Conservation (phyloP, 2,797 vertebrate species). For the Phalanger gymnotis region DNA sequence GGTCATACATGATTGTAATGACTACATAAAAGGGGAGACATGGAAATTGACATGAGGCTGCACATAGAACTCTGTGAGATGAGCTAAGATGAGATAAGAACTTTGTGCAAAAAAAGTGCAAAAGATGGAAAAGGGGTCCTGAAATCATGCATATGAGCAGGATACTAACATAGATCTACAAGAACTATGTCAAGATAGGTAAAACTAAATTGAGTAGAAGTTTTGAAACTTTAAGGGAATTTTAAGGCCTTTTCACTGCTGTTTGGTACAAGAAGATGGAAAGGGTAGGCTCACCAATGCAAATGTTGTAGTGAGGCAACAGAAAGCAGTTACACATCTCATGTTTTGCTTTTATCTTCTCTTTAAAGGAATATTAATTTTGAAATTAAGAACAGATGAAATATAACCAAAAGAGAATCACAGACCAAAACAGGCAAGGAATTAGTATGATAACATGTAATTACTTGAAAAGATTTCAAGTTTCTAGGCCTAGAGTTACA, state of each 20-base stretch:
- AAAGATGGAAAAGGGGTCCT: no score
- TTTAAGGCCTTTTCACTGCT: no score
- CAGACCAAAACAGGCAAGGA: not conserved
- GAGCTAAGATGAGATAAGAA: not conserved
- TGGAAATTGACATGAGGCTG: not conserved
- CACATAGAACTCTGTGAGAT: not conserved
- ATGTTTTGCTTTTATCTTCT: no score
- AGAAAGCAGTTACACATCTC: no score
- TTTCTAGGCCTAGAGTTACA: not conserved
- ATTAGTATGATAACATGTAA: not conserved
- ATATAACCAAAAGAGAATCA: not conserved
- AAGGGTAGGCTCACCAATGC: no score
- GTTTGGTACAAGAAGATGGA: no score
- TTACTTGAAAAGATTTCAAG: not conserved
- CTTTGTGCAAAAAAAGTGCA: not conserved
- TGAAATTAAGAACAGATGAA: not conserved
- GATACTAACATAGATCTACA: no score
- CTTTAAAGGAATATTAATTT: no score
- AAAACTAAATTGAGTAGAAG: no score
- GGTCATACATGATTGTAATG: not conserved
- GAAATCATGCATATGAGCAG: not conserved
- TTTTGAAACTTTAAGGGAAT: no score
- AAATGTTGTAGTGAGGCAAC: no score
- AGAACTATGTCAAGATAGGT: no score
- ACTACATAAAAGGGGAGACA: not conserved